Conservation (phyloP, 1,140 invertebrate genomes). For the Pogonomyrmex californicus region DNA sequence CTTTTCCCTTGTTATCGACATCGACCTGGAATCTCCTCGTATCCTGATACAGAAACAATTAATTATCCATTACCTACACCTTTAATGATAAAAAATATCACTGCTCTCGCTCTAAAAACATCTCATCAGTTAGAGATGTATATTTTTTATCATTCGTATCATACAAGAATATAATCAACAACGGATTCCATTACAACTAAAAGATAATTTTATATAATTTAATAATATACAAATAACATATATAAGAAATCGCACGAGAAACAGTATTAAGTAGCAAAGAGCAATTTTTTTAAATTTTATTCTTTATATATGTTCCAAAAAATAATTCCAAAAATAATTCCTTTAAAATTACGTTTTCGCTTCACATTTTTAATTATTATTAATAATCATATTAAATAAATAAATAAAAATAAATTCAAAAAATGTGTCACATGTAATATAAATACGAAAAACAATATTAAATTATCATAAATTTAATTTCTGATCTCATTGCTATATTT, state of each 20-base stretch:
- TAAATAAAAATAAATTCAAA: neutral
- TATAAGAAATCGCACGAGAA: neutral
- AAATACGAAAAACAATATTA: neutral
- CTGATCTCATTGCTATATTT: neutral
- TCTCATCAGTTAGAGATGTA: neutral
- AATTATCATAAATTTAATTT: neutral
- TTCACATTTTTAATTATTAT: neutral
- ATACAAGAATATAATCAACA: neutral
- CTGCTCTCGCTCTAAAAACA: neutral
- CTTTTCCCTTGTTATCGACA: slow-evolving; percentile 40
- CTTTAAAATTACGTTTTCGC: neutral
- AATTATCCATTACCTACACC: slow-evolving; percentile 25
- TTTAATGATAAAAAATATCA: slow-evolving; percentile 36
- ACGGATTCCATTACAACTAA: too few relatives aligned
- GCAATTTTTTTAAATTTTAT: neutral
- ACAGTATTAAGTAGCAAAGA: neutral
- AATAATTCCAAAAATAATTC: neutral
- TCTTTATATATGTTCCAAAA: neutral
- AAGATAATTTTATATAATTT: neutral
- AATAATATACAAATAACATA: neutral
- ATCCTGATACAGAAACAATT: slow-evolving; percentile 40
- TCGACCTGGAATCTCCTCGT: slow-evolving; percentile 27
- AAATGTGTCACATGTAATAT: neutral
- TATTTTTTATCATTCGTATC: neutral
- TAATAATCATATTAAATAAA: slow-evolving; percentile 4